These are phyloP conservation scores for Brachyptera putata DNA, from an alignment of 2,888 invertebrate genomes.

Conservation along the genomic window DNA sequence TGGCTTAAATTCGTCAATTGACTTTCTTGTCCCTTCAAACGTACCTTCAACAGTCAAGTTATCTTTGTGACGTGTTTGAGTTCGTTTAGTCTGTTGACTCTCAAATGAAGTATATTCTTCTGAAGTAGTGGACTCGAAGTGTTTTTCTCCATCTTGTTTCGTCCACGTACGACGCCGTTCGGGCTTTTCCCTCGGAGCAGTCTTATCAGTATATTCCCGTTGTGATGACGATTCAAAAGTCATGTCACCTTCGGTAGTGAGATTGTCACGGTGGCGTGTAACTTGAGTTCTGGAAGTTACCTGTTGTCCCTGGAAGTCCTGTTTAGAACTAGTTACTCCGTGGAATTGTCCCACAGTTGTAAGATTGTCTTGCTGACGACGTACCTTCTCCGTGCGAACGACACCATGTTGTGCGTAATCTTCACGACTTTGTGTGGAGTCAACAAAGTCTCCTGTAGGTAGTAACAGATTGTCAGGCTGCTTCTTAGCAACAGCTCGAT, in stretches of 20 bases:
- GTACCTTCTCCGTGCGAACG: constrained; percentile 36
- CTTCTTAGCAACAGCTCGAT: constrained; percentile 25
- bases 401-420: constrained; percentile 38
- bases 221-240: constrained; percentile 62
- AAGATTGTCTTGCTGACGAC: constrained; percentile 36
- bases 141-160: constrained; percentile 63
- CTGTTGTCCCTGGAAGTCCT: constrained; percentile 37
- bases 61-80: constrained; percentile 11
- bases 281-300: constrained; percentile 35
- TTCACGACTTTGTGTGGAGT: constrained; percentile 35
- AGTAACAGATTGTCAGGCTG: constrained; percentile 35
- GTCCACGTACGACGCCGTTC: constrained; percentile 63
- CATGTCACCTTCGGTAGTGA: constrained; percentile 48
- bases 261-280: constrained; percentile 37
- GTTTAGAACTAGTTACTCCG: constrained; percentile 36
- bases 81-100: background rate
- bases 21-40: constrained; percentile 48
- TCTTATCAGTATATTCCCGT: constrained; percentile 59
- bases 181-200: constrained; percentile 53
- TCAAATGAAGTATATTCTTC: constrained; percentile 47
- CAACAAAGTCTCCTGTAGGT: constrained; percentile 33
- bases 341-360: constrained; percentile 35
- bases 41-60: constrained; percentile 43
- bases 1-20: constrained; percentile 45
- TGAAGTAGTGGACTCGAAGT: constrained; percentile 59